Evolutionary conservation across 2,797 vertebrate genomes (phyloP).

Genomic region (Pagetopsis macropterus): DNA sequence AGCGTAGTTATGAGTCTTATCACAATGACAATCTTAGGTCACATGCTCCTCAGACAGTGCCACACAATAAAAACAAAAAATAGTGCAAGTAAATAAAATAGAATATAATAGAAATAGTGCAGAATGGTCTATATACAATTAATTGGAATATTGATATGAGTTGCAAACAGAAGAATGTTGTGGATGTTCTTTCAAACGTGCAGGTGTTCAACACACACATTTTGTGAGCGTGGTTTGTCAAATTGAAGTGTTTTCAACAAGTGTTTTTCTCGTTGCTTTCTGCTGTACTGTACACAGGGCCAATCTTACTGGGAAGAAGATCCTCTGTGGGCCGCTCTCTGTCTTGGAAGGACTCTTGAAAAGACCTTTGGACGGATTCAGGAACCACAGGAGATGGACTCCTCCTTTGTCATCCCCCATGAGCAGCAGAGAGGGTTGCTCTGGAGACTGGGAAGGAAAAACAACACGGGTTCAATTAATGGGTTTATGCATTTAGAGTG

Average conservation of each 20-base stretch:
- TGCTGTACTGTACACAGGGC: background rate
- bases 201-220: too few species aligned
- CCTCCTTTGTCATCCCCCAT: conserved; percentile 78
- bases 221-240: too few species aligned
- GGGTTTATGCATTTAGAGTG: background rate
- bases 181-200: too few species aligned
- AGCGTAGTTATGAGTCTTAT: too few species aligned
- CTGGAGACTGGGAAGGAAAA: conserved; percentile 55
- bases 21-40: too few species aligned
- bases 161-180: too few species aligned
- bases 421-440: conserved; percentile 64
- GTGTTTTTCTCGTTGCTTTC: background rate
- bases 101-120: too few species aligned
- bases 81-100: too few species aligned
- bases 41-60: too few species aligned
- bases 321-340: conserved; percentile 49
- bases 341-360: conserved; percentile 69
- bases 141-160: too few species aligned
- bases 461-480: conserved; percentile 11
- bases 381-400: conserved; percentile 73
- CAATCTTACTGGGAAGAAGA: conserved; percentile 74
- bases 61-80: too few species aligned
- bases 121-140: too few species aligned
- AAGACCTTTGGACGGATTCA: conserved; percentile 68
- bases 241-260: background rate